Conservation (phyloP, 2,888 invertebrate genomes). For the Lysandra coridon region DNA sequence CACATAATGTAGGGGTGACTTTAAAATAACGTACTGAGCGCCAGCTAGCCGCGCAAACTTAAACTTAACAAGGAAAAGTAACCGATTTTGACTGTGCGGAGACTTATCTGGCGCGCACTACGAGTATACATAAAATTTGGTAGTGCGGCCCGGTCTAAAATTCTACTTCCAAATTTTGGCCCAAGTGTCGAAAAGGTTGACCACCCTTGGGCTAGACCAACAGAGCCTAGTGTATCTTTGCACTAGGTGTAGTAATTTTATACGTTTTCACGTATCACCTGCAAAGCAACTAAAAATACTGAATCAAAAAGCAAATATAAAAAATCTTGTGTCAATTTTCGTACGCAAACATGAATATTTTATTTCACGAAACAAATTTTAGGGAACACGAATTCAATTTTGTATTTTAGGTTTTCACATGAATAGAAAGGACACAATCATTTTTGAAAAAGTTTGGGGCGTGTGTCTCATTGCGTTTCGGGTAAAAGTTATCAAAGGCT, state of each 20-base stretch:
- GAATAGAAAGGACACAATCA: background rate
- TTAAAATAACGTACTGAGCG: no score
- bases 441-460: background rate
- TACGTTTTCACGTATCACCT: background rate
- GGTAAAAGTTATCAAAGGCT: background rate
- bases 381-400: conserved; percentile 25
- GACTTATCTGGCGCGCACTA: no score
- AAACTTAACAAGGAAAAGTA: no score
- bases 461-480: background rate
- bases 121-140: no score
- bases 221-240: conserved; percentile 4
- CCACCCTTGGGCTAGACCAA: background rate
- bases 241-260: background rate
- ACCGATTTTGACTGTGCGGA: no score
- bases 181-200: no score
- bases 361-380: conserved; percentile 27
- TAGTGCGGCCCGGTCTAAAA: no score
- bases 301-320: conserved; percentile 29
- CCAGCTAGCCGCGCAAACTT: no score
- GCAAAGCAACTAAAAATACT: conserved; percentile 27
- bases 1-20: no score
- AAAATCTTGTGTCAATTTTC: conserved; percentile 26
- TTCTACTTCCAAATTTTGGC: no score
- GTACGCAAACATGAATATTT: conserved; percentile 32
- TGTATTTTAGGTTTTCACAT: conserved; percentile 8